A percentile compares a stretch with the other conserved stretches of the same genome.
These are phyloP conservation scores for Anoplolepis gracilipes DNA, from an alignment of 1,140 invertebrate genomes.

Conservation along the genomic window DNA sequence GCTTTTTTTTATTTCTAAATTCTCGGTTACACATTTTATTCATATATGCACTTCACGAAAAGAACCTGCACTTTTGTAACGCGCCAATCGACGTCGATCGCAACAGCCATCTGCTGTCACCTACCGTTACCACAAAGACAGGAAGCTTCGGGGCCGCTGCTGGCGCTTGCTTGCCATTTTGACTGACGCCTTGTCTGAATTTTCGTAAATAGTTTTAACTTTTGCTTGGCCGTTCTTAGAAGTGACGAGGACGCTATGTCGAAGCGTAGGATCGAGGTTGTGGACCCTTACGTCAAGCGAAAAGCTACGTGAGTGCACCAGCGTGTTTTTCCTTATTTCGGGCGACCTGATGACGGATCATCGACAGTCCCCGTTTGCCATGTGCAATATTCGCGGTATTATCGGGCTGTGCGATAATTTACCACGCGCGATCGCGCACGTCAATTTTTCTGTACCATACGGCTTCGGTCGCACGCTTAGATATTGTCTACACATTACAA, in stretches of 20 bases:
- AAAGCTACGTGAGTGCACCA: conserved; percentile 87
- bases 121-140: conserved; percentile 27
- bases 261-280: conserved; percentile 93
- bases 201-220: conserved; percentile 75
- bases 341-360: no score
- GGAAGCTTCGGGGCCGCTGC: conserved; percentile 57
- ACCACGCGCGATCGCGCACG: not conserved
- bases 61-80: no score
- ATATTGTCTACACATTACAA: not conserved
- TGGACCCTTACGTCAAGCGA: conserved; percentile 92
- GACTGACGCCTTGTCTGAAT: conserved; percentile 80
- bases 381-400: conserved; percentile 71
- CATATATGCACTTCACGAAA: no score
- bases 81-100: not conserved
- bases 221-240: conserved; percentile 45
- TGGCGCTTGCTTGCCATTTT: conserved; percentile 84
- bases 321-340: conserved; percentile 7
- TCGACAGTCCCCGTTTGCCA: conserved; percentile 56
- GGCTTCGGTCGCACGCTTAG: not conserved
- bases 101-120: conserved; percentile 59
- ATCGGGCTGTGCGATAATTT: conserved; percentile 28
- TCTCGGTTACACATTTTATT: not conserved
- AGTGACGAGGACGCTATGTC: conserved; percentile 87
- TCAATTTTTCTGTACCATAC: not conserved
- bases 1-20: not conserved